Evolutionary conservation across 1,140 invertebrate species (phyloP), one percentile per base, ranked within the genome.

Genomic region (Heliothis subflexa): DNA sequence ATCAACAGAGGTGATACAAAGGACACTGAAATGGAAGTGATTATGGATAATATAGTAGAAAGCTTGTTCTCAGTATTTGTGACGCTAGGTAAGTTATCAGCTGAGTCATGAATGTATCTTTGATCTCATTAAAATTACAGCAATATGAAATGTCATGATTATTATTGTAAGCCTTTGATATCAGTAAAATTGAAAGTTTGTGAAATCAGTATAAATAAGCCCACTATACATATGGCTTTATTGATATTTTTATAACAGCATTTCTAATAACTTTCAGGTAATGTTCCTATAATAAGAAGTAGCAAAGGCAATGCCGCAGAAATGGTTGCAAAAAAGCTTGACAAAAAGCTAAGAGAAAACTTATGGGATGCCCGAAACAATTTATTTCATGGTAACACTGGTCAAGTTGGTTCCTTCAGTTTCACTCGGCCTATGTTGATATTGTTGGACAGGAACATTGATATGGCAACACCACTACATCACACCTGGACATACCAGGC

Each of bases 401-500:
- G 97, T 11, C 96, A 97, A 86, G 95, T 96, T 0, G 97, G 97
- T 66, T 97, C 96, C 76, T 96, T 96, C 85, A 99, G 98, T 94
- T 99, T 99, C 93, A 98, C 99, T 85, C 95, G 99, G 74, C 99
- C 99, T 3, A 94, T 99, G 74, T 94, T 99, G 12, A 97, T 99
- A 70, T 95, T 99, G 79, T 95, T 99, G 59, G 99, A 99, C 94
- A 95, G 99, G 78, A 99, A 98, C 95, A 96, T 99, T 77, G 99
- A 99, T 94, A 97, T 99, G 96, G 98, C 99, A 0, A 99, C 99
- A 16, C 98, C 98, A 50, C 94, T 99, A 78, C 99, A 99, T 96
- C 99, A 99, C 93, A 99, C 99, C 3, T 99, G 99, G 99, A 99
- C 99, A 0, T 99, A 99, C 94, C 99, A 99, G 95, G 99, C 99